Base-by-base conservation (phyloP, 2,888 invertebrate species). In the Agrotis segetum region DNA sequence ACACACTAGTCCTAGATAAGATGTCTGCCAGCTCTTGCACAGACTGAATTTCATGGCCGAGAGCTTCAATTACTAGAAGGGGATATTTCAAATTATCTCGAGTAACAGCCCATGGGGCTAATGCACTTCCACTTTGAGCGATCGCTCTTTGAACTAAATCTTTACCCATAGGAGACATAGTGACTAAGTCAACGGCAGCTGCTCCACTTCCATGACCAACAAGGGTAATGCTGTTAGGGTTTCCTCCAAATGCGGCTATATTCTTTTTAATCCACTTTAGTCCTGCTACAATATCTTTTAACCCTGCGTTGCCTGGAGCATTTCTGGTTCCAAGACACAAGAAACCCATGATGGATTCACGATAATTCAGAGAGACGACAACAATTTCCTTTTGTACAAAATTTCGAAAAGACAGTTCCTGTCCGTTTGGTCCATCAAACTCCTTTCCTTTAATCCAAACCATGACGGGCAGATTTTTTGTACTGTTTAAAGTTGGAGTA, bases 141-240 rank as follows among this genome's bases (percentile, higher is more conserved):
- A 95, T 95, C 17, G 91, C 94, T 88, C 90, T 95, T 63, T 94
- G 91, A 24, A 96, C 84, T 24, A 96, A 88, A 29, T 91, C 92
- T 50, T 86, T 66, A 52, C 92, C 89, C 86, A 90, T 88, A 0
- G 94, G 93, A 19, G 96, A 94, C 21, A 95, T 68, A 17, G 95
- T 93, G 0, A 96, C 88, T 64, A 96, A 88, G 86, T 96, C 96
- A 2, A 95, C 94, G 21, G 92, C 92, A 52, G 97, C 97, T 7
- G 97, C 98, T 1, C 98, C 98, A 67, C 98, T 97, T 21, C 98
- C 98, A 88, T 99, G 98, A 0, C 99, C 99, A 89, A 98, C 97
- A 1, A 99, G 90, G 3, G 98, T 98, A 14, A 99, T 96, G 81
- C 97, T 97, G 65, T 97, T 95, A 0, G 97, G 97, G 92, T 98